These are phyloP conservation scores for Oreochromis tanganicae DNA, from an alignment of 2,113 vertebrate genomes.

Conservation along the genomic window DNA sequence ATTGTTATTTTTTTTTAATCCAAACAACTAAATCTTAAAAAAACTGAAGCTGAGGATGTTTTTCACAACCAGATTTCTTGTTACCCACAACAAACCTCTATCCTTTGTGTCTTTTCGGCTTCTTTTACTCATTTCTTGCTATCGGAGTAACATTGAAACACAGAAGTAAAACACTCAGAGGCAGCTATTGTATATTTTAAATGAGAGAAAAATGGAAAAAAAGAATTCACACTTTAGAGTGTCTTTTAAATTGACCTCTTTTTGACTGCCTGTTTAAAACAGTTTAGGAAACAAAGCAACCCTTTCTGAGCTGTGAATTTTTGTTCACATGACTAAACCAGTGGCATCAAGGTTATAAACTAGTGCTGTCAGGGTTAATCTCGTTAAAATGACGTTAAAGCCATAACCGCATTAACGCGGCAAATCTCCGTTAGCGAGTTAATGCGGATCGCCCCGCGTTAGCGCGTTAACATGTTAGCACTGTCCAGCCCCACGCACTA, in stretches of 20 bases:
- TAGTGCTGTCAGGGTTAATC: neutral
- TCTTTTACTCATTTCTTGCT: neutral
- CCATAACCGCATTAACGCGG: neutral
- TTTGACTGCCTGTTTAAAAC: neutral
- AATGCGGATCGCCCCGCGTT: fast-evolving
- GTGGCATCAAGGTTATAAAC: neutral
- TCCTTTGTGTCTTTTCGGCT: neutral
- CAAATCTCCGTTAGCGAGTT: neutral
- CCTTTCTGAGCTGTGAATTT: constrained; percentile 4
- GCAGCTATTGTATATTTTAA: constrained; percentile 50
- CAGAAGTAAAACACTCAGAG: constrained; percentile 41
- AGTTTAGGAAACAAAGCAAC: neutral
- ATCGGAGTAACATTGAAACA: neutral
- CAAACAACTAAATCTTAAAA: neutral
- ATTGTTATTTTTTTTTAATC: neutral
- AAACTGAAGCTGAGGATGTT: neutral
- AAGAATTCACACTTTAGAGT: neutral
- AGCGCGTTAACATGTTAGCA: neutral
- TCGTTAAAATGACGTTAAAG: neutral
- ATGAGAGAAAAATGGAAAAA: neutral
- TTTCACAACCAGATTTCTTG: neutral
- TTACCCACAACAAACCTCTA: neutral
- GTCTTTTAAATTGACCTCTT: neutral
- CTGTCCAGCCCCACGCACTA: neutral
- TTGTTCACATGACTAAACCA: neutral